Base-by-base conservation (phyloP, 2,888 invertebrate species). In the Lithophane ornitopus region DNA sequence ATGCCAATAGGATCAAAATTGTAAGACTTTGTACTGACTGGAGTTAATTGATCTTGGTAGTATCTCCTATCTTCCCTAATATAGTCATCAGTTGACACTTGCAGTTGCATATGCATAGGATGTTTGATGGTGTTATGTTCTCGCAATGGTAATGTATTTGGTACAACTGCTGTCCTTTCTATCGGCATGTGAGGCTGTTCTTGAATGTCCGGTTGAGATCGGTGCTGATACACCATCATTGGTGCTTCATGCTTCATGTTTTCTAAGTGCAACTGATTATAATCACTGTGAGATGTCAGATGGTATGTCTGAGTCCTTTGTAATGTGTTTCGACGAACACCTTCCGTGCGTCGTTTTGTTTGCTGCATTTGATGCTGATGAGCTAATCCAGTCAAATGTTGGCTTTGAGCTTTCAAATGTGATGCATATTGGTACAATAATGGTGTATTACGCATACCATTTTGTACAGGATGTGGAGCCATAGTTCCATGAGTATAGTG, bases 231-330 rank as follows among this genome's bases (percentile, higher is more conserved):
- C 0, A 91, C 88, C 16, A 93, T 91, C 71, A 92, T 84, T 0
- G 94, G 94, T 44, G 92, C 91, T 82, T 95, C 88, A 78, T 95
- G 94, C 69, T 90, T 91, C 87, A 96, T 92, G 74, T 94, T 95
- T 70, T 96, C 96, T 85, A 96, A 91, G 85, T 96, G 96, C 46
- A 88, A 72, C 76, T 96, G 95, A 79, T 94, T 96, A 80, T 96
- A 96, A 73, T 96, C 96, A 92, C 96, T 96, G 76, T 96, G 96
- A 0, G 96, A 96, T 16, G 97, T 96, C 16, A 97, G 91, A 74
- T 97, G 97, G 82, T 97, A 97, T 2, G 97, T 97, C 87, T 96
- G 96, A 16, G 97, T 97, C 81, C 97, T 91, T 85, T 96, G 96
- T 71, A 97, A 86, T 7, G 96, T 95, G 73, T 95, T 96, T 6